phyloP scores from a whole-genome alignment of 2,797 vertebrate species.

The Cirrhinus molitorella region DNA sequence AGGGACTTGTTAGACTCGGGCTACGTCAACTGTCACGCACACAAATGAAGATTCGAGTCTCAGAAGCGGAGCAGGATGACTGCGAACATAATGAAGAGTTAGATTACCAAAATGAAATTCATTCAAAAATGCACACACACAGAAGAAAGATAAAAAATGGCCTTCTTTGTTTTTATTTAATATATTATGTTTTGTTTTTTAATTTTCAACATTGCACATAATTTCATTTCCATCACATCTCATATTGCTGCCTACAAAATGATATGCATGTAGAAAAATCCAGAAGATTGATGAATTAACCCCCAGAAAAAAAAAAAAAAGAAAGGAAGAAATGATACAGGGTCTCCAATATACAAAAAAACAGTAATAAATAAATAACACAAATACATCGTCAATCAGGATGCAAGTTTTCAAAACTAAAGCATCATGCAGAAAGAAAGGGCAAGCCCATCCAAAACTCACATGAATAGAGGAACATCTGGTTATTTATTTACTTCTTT shows the following conservation, averaged over 20 bases:
- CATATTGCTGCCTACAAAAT: constrained; percentile 89
- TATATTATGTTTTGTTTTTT: constrained; percentile 83
- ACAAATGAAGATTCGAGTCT: constrained; percentile 10
- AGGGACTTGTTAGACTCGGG: background rate
- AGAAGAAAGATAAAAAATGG: constrained; percentile 46
- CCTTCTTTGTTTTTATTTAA: constrained; percentile 82
- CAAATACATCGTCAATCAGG: constrained; percentile 75
- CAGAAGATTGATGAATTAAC: constrained; percentile 72
- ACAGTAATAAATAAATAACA: constrained; percentile 67
- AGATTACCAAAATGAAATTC: background rate
- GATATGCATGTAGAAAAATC: constrained; percentile 86
- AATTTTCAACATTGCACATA: constrained; percentile 85
- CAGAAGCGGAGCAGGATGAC: constrained; percentile 1
- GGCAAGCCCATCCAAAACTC: constrained; percentile 78
- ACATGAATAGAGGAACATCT: constrained; percentile 73
- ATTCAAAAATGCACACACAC: constrained; percentile 54
- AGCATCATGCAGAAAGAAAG: constrained; percentile 84
- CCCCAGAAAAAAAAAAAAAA: constrained; percentile 59
- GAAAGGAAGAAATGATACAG: constrained; percentile 58
- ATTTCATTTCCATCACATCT: constrained; percentile 85
- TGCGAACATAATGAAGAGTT: constrained; percentile 3
- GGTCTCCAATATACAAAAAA: constrained; percentile 72
- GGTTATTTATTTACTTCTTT: constrained; percentile 46
- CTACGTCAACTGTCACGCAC: background rate
- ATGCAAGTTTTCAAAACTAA: constrained; percentile 81